Conservation (phyloP, 37 sponge, comb jelly and placozoan species). For the Ianthella basta region DNA sequence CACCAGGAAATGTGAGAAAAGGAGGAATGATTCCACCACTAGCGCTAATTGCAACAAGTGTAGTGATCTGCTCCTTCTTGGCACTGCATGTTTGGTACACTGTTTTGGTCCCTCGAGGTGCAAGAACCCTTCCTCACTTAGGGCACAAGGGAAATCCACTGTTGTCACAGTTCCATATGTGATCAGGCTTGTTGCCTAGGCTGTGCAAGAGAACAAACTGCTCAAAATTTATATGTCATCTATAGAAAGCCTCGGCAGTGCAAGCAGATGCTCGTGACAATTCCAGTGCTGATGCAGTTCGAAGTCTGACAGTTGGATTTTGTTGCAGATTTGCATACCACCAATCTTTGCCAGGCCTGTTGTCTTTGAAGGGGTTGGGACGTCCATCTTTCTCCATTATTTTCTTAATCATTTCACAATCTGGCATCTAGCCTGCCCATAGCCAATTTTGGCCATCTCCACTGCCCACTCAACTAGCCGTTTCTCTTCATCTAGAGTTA, state of each 20-base stretch:
- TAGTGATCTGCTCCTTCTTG: slow-evolving; percentile 26
- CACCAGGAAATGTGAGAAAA: too few relatives aligned
- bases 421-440: too few relatives aligned
- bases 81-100: neutral
- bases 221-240: slow-evolving; percentile 1
- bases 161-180: slow-evolving; percentile 44
- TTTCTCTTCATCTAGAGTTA: slow-evolving; percentile 17
- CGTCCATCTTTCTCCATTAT: too few relatives aligned
- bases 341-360: too few relatives aligned
- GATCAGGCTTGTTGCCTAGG: neutral
- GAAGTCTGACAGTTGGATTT: too few relatives aligned
- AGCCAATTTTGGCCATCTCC: slow-evolving; percentile 40
- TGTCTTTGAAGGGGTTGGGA: too few relatives aligned
- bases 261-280: too few relatives aligned
- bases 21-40: slow-evolving; percentile 8
- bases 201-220: slow-evolving; percentile 2
- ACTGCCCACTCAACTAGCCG: slow-evolving; percentile 28
- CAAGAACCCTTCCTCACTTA: slow-evolving; percentile 22
- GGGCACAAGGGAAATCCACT: slow-evolving; percentile 32
- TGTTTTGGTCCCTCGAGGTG: neutral
- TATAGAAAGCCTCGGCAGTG: slow-evolving; percentile 2
- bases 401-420: too few relatives aligned
- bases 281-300: too few relatives aligned
- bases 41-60: slow-evolving; percentile 4
- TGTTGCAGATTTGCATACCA: too few relatives aligned